Evolutionary conservation across 2,113 vertebrate species (phyloP).

Genomic region (Tylochromis polylepis): DNA sequence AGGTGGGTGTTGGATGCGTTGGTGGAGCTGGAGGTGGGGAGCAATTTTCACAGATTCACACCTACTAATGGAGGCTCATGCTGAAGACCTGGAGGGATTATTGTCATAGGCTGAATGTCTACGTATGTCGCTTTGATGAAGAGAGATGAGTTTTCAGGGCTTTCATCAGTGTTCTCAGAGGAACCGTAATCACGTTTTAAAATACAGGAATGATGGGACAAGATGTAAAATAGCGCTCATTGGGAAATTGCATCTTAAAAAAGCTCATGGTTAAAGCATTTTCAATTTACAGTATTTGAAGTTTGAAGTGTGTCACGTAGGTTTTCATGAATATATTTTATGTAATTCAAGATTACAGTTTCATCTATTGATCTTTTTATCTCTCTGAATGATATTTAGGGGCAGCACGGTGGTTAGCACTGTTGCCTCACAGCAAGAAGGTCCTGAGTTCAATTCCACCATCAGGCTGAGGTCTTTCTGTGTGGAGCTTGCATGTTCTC

Average conservation of each 20-base stretch:
- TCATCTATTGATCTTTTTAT: background rate
- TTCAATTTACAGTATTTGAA: background rate
- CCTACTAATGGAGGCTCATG: background rate
- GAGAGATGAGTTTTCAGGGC: background rate
- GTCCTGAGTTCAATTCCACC: too few species aligned
- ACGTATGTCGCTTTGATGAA: background rate
- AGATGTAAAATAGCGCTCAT: background rate
- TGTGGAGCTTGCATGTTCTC: too few species aligned
- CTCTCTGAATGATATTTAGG: background rate
- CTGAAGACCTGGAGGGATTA: background rate
- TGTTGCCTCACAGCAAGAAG: too few species aligned
- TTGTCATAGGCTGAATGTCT: background rate
- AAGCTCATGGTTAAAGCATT: background rate
- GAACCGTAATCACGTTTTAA: background rate
- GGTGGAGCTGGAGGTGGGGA: background rate
- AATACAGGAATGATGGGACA: background rate
- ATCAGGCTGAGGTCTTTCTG: too few species aligned
- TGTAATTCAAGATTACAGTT: background rate
- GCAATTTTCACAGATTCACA: background rate
- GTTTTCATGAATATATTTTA: background rate
- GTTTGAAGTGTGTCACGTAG: background rate
- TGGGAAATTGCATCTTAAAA: background rate
- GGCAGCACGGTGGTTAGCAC: too few species aligned
- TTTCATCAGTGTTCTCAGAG: background rate
- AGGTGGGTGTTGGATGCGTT: background rate